Percentiles rank a stretch among this genome's conserved stretches.
phyloP scores from a whole-genome alignment of 2,888 invertebrate species.

The Salticus scenicus region DNA sequence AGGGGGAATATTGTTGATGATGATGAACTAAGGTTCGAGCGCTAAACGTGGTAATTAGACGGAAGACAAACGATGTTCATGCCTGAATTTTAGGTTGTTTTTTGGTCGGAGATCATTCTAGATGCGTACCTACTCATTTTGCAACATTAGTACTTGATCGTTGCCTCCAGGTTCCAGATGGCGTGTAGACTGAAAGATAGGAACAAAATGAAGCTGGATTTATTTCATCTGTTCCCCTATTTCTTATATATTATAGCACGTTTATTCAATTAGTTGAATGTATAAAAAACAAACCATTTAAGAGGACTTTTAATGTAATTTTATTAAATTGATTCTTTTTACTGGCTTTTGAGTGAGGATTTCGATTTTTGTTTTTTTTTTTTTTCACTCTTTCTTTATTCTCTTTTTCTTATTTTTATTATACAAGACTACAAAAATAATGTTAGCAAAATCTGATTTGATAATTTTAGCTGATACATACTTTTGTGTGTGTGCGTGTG shows the following conservation, averaged over 20 bases:
- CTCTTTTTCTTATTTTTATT: too few species aligned
- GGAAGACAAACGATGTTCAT: constrained; percentile 64
- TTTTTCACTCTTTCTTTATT: too few species aligned
- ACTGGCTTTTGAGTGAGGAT: too few species aligned
- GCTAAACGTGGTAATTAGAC: constrained; percentile 68
- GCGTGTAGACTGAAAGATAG: neutral
- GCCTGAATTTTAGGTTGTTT: constrained; percentile 20
- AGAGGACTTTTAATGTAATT: too few species aligned
- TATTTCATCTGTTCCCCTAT: neutral
- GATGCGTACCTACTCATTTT: constrained; percentile 64
- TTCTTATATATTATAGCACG: neutral
- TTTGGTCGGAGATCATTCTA: neutral
- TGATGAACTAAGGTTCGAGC: constrained; percentile 59
- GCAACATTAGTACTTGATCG: constrained; percentile 60
- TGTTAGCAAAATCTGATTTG: too few species aligned
- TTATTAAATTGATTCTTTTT: too few species aligned
- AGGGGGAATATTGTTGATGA: constrained; percentile 45
- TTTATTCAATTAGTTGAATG: neutral
- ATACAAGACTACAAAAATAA: too few species aligned
- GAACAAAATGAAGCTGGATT: neutral
- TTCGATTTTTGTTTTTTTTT: too few species aligned
- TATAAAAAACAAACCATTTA: too few species aligned
- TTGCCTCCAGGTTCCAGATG: constrained; percentile 48
- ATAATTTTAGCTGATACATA: too few species aligned
- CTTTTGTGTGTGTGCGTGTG: too few species aligned